phyloP scores from a whole-genome alignment of 1,140 invertebrate species.

The Rhyacophila brunnea region DNA sequence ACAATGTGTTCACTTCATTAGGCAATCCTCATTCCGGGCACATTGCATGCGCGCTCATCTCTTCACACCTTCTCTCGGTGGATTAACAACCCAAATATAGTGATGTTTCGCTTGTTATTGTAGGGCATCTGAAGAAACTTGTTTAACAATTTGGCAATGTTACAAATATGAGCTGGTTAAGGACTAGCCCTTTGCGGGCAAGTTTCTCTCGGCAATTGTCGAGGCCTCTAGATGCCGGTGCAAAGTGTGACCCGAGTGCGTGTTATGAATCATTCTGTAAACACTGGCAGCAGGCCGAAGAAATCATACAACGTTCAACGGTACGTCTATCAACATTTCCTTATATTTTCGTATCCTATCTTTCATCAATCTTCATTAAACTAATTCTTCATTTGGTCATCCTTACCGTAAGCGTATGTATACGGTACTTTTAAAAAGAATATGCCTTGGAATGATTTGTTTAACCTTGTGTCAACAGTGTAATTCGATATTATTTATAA shows the following conservation, averaged over 20 bases:
- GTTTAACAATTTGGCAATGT: slow-evolving; percentile 7
- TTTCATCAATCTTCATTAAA: too few relatives aligned
- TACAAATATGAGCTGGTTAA: slow-evolving; percentile 64
- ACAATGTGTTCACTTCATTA: neutral
- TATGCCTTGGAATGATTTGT: too few relatives aligned
- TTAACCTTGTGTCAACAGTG: too few relatives aligned
- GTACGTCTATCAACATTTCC: slow-evolving; percentile 41
- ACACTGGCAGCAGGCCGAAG: slow-evolving; percentile 90
- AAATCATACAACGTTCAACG: slow-evolving; percentile 74
- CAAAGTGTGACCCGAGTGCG: slow-evolving; percentile 66
- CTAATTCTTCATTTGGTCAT: too few relatives aligned
- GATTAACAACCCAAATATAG: neutral
- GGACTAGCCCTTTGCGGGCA: slow-evolving; percentile 58
- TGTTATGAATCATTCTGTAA: slow-evolving; percentile 91
- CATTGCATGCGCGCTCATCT: neutral
- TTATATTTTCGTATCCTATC: too few relatives aligned
- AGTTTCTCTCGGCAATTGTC: slow-evolving; percentile 55
- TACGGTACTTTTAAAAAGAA: too few relatives aligned
- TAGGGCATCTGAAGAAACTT: neutral
- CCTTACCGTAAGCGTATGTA: too few relatives aligned
- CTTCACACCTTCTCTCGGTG: too few relatives aligned
- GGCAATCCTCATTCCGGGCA: neutral
- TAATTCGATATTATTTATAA: too few relatives aligned
- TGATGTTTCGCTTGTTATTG: neutral
- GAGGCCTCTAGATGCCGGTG: slow-evolving; percentile 34